Evolutionary conservation across 1,140 invertebrate genomes (phyloP).

Genomic region (Triops longicaudatus): DNA sequence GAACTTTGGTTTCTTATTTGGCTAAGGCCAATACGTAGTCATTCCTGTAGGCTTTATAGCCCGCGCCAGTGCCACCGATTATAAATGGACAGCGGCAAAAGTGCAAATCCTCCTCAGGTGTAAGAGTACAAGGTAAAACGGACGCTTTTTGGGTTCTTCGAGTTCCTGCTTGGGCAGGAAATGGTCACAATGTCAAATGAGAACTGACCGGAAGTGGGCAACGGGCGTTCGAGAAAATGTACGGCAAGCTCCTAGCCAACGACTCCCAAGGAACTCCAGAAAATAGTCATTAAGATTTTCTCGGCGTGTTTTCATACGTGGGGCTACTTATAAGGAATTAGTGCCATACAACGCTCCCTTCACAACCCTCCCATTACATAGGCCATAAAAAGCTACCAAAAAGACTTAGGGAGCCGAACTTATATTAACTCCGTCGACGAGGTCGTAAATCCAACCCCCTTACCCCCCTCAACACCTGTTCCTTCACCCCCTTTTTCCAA

Average conservation of each 20-base stretch:
- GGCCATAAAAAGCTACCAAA: neutral
- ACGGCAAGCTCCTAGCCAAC: neutral
- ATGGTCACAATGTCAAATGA: constrained; percentile 11
- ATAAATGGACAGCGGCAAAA: neutral
- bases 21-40: neutral
- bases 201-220: constrained; percentile 13
- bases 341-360: neutral
- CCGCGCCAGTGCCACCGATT: neutral
- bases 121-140: neutral
- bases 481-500: too few relatives aligned
- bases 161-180: neutral
- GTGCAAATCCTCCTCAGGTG: constrained; percentile 14
- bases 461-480: neutral
- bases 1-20: neutral
- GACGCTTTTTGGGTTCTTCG: neutral
- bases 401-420: neutral
- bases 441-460: neutral
- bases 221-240: neutral
- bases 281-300: constrained; percentile 6
- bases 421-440: constrained; percentile 6
- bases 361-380: neutral
- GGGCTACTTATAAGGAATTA: constrained; percentile 6
- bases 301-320: neutral
- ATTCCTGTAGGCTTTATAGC: neutral
- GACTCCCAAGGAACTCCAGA: neutral